Base-by-base conservation (phyloP, 2,113 vertebrate species). In the Serilophus lunatus region DNA sequence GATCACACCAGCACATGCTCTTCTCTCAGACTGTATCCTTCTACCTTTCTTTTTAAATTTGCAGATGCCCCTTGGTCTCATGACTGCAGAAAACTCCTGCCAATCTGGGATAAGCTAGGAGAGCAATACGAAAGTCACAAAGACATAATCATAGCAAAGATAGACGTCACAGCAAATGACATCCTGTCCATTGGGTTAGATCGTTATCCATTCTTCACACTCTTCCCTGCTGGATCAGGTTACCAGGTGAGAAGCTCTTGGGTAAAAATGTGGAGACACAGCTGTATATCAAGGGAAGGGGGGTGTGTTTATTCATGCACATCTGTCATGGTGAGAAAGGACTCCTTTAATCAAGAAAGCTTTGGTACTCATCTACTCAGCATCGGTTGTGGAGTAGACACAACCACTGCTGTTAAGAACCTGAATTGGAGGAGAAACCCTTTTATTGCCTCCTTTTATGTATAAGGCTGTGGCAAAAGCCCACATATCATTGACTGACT, bases 101-200 rank as follows among this genome's bases (percentile, higher is more conserved):
- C 96, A 0, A 40, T 98, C 80, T 98, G 98, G 98, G 99, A 99
- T 33, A 97, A 99, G n/a, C 71, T 99, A 54, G 99, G 98, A 23
- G 96, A 97, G 88, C 97, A 93, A 38, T 98, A 98, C 3, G 60
- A 97, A 82, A 95, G 97, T 14, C 97, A 17, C 23, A 90, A 98
- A 59, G 97, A 98, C 1, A 47, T 99, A 50, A 97, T 98, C 47
- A 92, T 99, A 9, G 98, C 98, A 6, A 99, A 98, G 92, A 98
- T 99, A 3, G 99, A 99, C n/a, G 95, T 98, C 49, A 99, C 98
- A 2, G 98, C 99, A 28, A 99, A 99, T 1, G 98, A 99, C 51
- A 90, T 99, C 87, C 95, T 98, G 95, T 88, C 98, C 7, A 76
- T 95, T 3, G 86, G 93, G 28, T 13, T 94, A 57, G 97, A 97